Conservation (phyloP, 2,888 invertebrate genomes). For the Caenorhabditis drosophilae region DNA sequence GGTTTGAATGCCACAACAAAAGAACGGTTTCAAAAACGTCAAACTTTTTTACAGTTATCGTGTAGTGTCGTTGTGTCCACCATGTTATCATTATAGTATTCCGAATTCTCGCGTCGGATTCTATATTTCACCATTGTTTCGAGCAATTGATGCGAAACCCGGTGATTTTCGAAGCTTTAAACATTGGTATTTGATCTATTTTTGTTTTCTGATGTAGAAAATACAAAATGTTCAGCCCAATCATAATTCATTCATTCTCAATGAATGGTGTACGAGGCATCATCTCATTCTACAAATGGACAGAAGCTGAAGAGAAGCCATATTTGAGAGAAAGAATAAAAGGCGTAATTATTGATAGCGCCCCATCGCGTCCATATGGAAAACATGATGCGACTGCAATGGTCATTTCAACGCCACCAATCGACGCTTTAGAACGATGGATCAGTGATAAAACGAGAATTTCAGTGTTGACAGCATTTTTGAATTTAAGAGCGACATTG, state of each 20-base stretch:
- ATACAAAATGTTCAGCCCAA: constrained; percentile 29
- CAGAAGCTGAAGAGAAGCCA: constrained; percentile 42
- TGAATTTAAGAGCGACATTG: constrained; percentile 21
- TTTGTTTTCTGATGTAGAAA: background rate
- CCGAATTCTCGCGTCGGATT: constrained; percentile 48
- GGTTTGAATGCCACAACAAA: constrained; percentile 15
- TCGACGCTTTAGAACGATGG: constrained; percentile 32
- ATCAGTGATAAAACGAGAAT: constrained; percentile 28
- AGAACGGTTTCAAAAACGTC: background rate
- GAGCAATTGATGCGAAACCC: constrained; percentile 38
- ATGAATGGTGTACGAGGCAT: constrained; percentile 50
- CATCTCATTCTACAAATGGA: constrained; percentile 50
- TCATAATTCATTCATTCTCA: constrained; percentile 45
- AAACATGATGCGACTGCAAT: constrained; percentile 44
- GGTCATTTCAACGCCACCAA: constrained; percentile 45
- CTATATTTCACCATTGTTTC: constrained; percentile 47
- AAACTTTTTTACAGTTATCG: constrained; percentile 22
- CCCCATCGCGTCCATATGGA: constrained; percentile 39
- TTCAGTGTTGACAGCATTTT: constrained; percentile 12
- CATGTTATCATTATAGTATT: constrained; percentile 47
- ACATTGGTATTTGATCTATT: constrained; percentile 27
- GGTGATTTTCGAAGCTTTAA: constrained; percentile 42
- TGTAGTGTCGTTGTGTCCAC: constrained; percentile 34
- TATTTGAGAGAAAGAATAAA: constrained; percentile 40
- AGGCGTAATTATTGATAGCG: constrained; percentile 49